Conservation (phyloP, 2,797 vertebrate species). For the Cetoscarus ocellatus region DNA sequence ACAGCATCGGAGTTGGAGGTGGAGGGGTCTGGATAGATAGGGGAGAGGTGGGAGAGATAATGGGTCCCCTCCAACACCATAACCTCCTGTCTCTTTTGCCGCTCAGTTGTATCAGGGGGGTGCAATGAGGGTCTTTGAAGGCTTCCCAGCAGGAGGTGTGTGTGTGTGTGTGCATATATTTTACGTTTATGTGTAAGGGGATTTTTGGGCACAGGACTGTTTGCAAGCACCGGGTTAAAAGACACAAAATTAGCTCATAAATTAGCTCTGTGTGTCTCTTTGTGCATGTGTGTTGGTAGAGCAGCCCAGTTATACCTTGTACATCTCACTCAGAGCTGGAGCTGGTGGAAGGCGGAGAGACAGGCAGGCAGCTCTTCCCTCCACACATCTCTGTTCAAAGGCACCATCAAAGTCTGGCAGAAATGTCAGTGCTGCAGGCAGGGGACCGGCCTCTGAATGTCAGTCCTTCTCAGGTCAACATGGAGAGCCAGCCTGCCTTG, state of each 20-base stretch:
- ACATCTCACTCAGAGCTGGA: constrained; percentile 71
- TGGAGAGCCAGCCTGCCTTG: constrained; percentile 71
- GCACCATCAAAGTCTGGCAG: constrained; percentile 86
- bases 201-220: constrained; percentile 18
- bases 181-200: constrained; percentile 23
- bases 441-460: constrained; percentile 85
- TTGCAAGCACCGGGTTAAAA: constrained; percentile 24
- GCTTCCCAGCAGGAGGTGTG: constrained; percentile 65
- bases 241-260: constrained; percentile 18
- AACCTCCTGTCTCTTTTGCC: constrained; percentile 37
- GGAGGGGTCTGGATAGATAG: constrained; percentile 42
- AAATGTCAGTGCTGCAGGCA: constrained; percentile 87
- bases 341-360: constrained; percentile 75
- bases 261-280: constrained; percentile 34
- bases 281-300: constrained; percentile 45
- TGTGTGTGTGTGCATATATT: constrained; percentile 39
- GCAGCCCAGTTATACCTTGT: constrained; percentile 49
- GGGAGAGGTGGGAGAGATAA: constrained; percentile 66
- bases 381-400: constrained; percentile 87
- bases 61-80: constrained; percentile 54
- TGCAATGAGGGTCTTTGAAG: constrained; percentile 74
- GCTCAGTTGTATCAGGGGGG: constrained; percentile 54
- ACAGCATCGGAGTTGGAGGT: constrained; percentile 34
- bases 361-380: constrained; percentile 73
- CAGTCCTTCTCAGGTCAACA: constrained; percentile 85